These are phyloP conservation scores for Apoda limacodes DNA, from an alignment of 2,888 invertebrate species.

Conservation along the genomic window DNA sequence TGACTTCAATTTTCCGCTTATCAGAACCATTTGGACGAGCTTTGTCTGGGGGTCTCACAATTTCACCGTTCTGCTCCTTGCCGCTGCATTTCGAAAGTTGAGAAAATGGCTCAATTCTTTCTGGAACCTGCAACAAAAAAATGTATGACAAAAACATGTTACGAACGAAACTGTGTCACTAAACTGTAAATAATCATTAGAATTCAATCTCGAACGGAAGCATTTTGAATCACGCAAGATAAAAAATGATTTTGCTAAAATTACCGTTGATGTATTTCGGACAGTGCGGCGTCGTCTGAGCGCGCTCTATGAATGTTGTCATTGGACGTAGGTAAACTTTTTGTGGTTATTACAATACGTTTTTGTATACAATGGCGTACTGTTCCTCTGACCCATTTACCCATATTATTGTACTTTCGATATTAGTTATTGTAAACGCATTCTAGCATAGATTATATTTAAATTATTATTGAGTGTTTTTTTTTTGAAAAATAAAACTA, in stretches of 20 bases:
- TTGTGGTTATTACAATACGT: too few relatives aligned
- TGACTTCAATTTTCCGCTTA: constrained; percentile 46
- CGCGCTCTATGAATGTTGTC: too few relatives aligned
- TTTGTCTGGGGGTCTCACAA: constrained; percentile 35
- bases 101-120: constrained; percentile 45
- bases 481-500: too few relatives aligned
- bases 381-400: too few relatives aligned
- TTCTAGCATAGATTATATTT: too few relatives aligned
- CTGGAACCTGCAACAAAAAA: constrained; percentile 49
- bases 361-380: too few relatives aligned
- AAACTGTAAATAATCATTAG: constrained; percentile 28
- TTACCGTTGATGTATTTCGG: constrained; percentile 26
- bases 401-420: too few relatives aligned
- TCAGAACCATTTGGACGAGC: constrained; percentile 25
- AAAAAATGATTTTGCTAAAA: constrained; percentile 30
- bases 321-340: too few relatives aligned
- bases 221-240: constrained; percentile 27
- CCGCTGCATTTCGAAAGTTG: constrained; percentile 43
- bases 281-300: too few relatives aligned
- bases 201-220: constrained; percentile 26
- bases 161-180: constrained; percentile 23
- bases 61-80: constrained; percentile 36
- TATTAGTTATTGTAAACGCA: too few relatives aligned
- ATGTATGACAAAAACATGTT: constrained; percentile 12
- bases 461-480: too few relatives aligned